These are phyloP conservation scores for Pocillopora verrucosa DNA, from an alignment of 64 coral and sea anemone species.

Conservation along the genomic window DNA sequence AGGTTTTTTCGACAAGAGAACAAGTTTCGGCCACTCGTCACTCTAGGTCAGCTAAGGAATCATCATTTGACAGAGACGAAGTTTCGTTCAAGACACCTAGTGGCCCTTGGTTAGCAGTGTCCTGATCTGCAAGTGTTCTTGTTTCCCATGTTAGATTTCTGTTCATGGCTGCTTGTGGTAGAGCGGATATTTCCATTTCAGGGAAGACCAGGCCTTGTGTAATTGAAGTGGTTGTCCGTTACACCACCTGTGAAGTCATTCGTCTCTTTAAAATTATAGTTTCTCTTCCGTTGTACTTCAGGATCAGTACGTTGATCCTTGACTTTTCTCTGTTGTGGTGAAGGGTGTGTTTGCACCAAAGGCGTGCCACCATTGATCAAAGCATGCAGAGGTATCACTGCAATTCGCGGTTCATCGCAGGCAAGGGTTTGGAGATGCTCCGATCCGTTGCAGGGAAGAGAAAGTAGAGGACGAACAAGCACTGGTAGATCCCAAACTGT, in stretches of 20 bases:
- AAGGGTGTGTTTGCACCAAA: background rate
- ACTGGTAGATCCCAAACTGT: background rate
- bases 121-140: background rate
- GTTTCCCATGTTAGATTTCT: background rate
- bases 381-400: background rate
- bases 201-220: no score
- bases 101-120: background rate
- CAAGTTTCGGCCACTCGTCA: background rate
- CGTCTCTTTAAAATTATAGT: no score
- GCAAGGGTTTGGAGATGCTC: background rate
- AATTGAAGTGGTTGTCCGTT: no score
- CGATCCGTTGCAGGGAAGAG: background rate
- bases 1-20: background rate
- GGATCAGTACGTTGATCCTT: no score
- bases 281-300: no score
- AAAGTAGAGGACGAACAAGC: background rate
- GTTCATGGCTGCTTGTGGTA: no score
- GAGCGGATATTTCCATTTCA: no score
- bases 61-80: background rate
- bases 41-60: constrained; percentile 3
- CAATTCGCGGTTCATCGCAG: background rate
- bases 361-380: background rate
- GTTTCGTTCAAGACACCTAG: no score
- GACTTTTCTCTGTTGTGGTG: no score
- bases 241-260: no score